Evolutionary conservation across 2,888 invertebrate species (phyloP).

Genomic region (Thymelicus acteon): DNA sequence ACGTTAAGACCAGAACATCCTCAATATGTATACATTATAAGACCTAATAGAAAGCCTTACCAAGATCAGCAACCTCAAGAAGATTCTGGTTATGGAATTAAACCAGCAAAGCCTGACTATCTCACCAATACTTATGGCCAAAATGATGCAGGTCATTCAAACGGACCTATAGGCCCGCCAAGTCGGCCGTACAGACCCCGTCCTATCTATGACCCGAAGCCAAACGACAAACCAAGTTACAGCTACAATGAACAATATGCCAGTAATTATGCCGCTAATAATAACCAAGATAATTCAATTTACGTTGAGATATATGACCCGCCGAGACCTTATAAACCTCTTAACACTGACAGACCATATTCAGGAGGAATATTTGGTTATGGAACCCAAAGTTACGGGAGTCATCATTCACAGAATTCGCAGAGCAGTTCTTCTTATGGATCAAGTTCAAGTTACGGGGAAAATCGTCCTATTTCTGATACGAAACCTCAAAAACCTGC

Average conservation of each 20-base stretch:
- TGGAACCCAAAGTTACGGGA: constrained; percentile 53
- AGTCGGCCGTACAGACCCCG: constrained; percentile 51
- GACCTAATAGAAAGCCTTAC: constrained; percentile 69
- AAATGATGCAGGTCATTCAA: constrained; percentile 44
- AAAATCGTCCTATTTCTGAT: constrained; percentile 35
- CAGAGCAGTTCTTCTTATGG: constrained; percentile 42
- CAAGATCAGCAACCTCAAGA: constrained; percentile 40
- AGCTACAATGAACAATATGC: constrained; percentile 65
- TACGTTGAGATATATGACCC: constrained; percentile 74
- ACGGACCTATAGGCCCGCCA: constrained; percentile 52
- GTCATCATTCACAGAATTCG: constrained; percentile 54
- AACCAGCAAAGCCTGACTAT: constrained; percentile 48
- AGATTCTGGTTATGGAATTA: constrained; percentile 49
- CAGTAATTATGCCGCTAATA: constrained; percentile 61
- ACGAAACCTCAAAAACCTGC: constrained; percentile 41
- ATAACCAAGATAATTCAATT: constrained; percentile 65
- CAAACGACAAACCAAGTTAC: constrained; percentile 57
- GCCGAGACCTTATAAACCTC: constrained; percentile 65
- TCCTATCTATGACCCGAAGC: constrained; percentile 47
- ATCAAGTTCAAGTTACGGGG: constrained; percentile 40
- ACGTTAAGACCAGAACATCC: constrained; percentile 60
- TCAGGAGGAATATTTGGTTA: constrained; percentile 50
- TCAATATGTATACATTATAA: constrained; percentile 65
- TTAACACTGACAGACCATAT: constrained; percentile 54
- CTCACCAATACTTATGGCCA: constrained; percentile 47